Base-by-base conservation (phyloP, 1,140 invertebrate species). In the Andrena cerasifolii region DNA sequence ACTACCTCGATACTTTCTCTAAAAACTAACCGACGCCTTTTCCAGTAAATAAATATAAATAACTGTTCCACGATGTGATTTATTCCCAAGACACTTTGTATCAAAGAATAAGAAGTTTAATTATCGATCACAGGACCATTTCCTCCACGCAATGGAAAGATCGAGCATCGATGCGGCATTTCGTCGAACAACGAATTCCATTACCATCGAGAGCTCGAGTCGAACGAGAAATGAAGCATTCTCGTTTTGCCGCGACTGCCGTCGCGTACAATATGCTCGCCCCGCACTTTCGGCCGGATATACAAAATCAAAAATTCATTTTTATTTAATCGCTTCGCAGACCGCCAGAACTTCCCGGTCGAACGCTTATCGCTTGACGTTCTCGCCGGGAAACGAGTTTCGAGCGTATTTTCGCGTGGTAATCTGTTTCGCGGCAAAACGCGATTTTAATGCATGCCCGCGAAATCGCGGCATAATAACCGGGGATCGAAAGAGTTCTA, bases 251-350 rank as follows among this genome's bases (percentile, higher is more conserved):
- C 54, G 53, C 4, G 8, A 33, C 40, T 28, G n/a, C 24, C 40
- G 26, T 26, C 40, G 36, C 2, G 36, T 16, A 51, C 21, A 40
- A 71, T 77, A 31, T 77, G 71, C 71, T 70, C 54, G 54, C 24
- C 14, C 24, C 18, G 24, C 8, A 53, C 49, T 54, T 65, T 54
- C 51, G 51, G 6, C 49, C 28, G 36, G 36, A 26, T 65, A 54
- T 31, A 53, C 71, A 65, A 74, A 74, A 75, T 67, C 53, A 63
- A 67, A 75, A 70, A 76, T 70, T 76, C 54, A 70, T 59, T 76
- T 71, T 71, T 61, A 49, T 77, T 61, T 61, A 61, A 77, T 77
- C 74, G 66, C 0, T 53, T 70, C 14, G 28, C 31, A n/a, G 53
- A 33, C 14, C 54, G 45, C 28, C 43, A 51, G 26, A 28, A 3